Base-by-base conservation (phyloP, 2,888 invertebrate species). In the Scrobipalpa costella region DNA sequence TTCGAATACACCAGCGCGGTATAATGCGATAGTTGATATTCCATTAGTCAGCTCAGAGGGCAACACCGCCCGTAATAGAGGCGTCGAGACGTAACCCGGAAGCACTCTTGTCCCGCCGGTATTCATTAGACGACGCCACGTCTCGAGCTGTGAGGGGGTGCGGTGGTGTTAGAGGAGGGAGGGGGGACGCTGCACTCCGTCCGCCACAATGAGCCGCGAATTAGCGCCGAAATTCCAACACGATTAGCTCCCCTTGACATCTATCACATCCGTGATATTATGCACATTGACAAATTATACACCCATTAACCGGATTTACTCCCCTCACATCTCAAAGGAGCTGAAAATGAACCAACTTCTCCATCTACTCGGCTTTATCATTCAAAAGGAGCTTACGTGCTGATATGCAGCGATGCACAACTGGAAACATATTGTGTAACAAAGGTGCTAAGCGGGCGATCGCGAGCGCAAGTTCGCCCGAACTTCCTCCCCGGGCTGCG, bases 391-490 rank as follows among this genome's bases (percentile, higher is more conserved):
- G 55, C 17, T 27, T 55, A 44, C 15, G 55, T 55, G 55, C 34
- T 27, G 52, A 33, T n/a, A n/a, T n/a, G n/a, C 52, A 33, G 33
- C 34, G 33, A 55, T 55, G 55, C 55, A 52, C 50, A 55, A 27
- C 33, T 27, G 55, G 34, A 55, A 55, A 55, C 21, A 21, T 55
- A 34, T 55, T 55, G 15, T 55, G 55, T n/a, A 27, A 55, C 55
- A 55, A 55, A 55, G 55, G 55, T 55, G 55, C 55, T 55, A 55
- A 55, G 55, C 55, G 55, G 34, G 34, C 55, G 33, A 55, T 55
- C 55, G 55, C 55, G 55, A 55, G 55, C 15, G 19, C 55, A 34
- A 55, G 34, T 55, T 27, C 52, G 11, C 15, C 15, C 55, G 9
- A 55, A 55, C 55, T 55, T 55, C 55, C 33, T 27, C 33, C 33